Conservation (phyloP, 1,140 invertebrate genomes). For the Probaryconus sp. region DNA sequence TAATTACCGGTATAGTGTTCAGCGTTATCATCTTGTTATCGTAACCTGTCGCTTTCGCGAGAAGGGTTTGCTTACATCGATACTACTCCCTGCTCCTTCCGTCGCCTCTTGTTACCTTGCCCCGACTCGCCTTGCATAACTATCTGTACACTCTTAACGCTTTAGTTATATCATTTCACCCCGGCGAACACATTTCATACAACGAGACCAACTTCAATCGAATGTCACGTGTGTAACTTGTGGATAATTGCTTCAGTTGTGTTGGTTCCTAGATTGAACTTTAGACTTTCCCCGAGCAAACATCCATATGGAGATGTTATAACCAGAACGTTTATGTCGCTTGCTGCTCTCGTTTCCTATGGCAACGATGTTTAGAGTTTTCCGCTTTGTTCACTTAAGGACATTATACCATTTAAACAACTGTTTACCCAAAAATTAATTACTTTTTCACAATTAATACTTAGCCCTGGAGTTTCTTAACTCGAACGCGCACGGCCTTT, state of each 20-base stretch:
- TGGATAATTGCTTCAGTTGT: constrained; percentile 54
- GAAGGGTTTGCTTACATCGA: constrained; percentile 45
- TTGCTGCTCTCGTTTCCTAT: too few species aligned
- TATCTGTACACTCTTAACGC: constrained; percentile 46
- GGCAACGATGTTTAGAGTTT: too few species aligned
- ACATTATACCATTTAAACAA: too few species aligned
- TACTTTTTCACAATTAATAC: too few species aligned
- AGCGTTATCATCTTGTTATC: constrained; percentile 75
- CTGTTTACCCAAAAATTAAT: too few species aligned
- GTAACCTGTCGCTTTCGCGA: constrained; percentile 64
- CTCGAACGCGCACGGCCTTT: too few species aligned
- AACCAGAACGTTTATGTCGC: constrained; percentile 1
- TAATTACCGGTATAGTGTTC: constrained; percentile 74
- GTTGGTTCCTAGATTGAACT: constrained; percentile 40
- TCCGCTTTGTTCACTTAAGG: too few species aligned
- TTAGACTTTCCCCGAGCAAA: constrained; percentile 36
- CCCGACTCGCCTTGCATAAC: constrained; percentile 48
- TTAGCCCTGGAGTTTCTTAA: too few species aligned
- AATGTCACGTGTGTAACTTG: constrained; percentile 56
- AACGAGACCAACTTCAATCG: constrained; percentile 40
- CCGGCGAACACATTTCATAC: constrained; percentile 33
- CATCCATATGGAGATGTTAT: constrained; percentile 1
- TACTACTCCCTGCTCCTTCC: constrained; percentile 20
- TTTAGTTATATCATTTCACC: constrained; percentile 41
- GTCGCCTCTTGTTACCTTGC: too few species aligned